These are phyloP conservation scores for Brassicogethes aeneus DNA, from an alignment of 2,888 invertebrate species.

Conservation along the genomic window DNA sequence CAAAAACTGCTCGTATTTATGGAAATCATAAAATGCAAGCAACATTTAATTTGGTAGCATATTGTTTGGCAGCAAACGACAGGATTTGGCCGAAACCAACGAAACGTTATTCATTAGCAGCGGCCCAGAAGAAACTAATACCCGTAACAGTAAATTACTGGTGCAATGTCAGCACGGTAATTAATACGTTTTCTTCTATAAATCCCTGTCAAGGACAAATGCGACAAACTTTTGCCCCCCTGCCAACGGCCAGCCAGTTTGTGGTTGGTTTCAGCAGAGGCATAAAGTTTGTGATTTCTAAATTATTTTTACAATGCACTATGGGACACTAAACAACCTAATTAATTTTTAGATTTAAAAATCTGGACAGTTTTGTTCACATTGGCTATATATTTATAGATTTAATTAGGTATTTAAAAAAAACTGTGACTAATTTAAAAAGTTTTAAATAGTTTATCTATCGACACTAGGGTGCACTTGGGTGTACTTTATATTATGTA, in stretches of 20 bases:
- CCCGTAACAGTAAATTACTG: conserved; percentile 12
- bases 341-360: too few species aligned
- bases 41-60: too few species aligned
- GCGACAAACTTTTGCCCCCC: conserved; percentile 23
- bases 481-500: too few species aligned
- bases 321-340: not conserved
- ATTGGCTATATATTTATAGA: too few species aligned
- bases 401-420: too few species aligned
- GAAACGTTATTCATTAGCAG: conserved; percentile 1
- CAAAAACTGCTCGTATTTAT: too few species aligned
- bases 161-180: conserved; percentile 19
- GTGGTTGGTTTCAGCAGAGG: not conserved
- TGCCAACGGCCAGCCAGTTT: conserved; percentile 2
- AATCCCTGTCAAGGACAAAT: conserved; percentile 33
- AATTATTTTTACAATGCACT: not conserved
- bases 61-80: too few species aligned
- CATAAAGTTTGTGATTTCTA: not conserved
- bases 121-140: conserved; percentile 11
- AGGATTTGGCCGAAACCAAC: not conserved
- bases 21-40: too few species aligned
- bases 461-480: too few species aligned
- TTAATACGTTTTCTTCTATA: conserved; percentile 29
- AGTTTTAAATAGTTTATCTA: too few species aligned
- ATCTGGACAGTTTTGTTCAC: too few species aligned
- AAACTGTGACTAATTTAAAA: too few species aligned